Evolutionary conservation across 2,797 vertebrate species (phyloP).

Genomic region (Sarcophilus harrisii): DNA sequence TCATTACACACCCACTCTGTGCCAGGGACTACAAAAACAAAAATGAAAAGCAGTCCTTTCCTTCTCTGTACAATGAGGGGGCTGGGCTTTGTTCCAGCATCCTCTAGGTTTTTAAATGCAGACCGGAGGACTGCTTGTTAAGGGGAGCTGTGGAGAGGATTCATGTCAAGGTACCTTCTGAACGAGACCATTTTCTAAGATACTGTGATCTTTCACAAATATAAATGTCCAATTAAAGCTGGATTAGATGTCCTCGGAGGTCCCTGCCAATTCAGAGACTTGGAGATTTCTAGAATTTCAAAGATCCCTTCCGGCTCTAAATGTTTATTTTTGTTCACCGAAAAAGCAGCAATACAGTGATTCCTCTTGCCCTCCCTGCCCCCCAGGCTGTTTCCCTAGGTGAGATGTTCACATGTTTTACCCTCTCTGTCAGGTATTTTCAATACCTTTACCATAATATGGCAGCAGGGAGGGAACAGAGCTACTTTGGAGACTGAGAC

Average conservation of each 20-base stretch:
- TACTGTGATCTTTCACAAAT: background rate
- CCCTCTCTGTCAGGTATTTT: background rate
- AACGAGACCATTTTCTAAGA: background rate
- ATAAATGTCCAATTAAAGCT: background rate
- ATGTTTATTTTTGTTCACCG: background rate
- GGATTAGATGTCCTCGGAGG: background rate
- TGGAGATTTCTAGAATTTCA: background rate
- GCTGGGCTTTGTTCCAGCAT: background rate
- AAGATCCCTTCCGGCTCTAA: background rate
- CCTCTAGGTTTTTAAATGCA: background rate
- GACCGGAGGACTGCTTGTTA: background rate
- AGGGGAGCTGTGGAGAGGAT: background rate
- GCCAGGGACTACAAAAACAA: background rate
- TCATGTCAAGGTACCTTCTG: background rate
- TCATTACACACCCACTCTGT: background rate
- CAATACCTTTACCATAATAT: slow-evolving; percentile 32
- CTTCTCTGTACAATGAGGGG: background rate
- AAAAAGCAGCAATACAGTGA: background rate
- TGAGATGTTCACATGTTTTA: slow-evolving; percentile 4
- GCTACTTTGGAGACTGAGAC: slow-evolving; percentile 16
- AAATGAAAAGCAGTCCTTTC: background rate
- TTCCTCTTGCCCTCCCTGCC: background rate
- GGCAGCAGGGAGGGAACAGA: slow-evolving; percentile 19
- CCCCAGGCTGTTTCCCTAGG: slow-evolving; percentile 27
- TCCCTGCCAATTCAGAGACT: background rate